phyloP scores from a whole-genome alignment of 2,888 invertebrate species.

The Heliconius aoede region DNA sequence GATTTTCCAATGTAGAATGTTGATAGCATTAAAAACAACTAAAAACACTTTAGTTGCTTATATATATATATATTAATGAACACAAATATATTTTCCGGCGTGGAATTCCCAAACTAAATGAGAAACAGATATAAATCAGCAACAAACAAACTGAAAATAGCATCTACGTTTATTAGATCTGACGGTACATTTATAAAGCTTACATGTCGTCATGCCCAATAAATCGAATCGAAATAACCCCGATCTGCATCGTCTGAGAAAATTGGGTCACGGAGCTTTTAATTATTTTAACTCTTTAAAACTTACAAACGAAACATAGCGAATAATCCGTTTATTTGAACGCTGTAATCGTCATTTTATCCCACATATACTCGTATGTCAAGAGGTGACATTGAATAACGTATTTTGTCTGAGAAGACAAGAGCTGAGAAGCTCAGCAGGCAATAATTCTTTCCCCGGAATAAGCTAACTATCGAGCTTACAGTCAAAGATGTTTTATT shows the following conservation, averaged over 20 bases:
- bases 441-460: too few relatives aligned
- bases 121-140: constrained; percentile 21
- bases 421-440: too few relatives aligned
- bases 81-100: not conserved
- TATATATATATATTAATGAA: too few relatives aligned
- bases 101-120: constrained; percentile 10
- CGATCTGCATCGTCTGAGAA: constrained; percentile 56
- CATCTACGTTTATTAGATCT: constrained; percentile 30
- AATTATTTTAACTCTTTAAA: constrained; percentile 32
- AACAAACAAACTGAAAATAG: constrained; percentile 31
- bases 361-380: too few relatives aligned
- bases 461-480: too few relatives aligned
- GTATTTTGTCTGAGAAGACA: too few relatives aligned
- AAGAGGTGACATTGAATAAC: too few relatives aligned
- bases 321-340: too few relatives aligned
- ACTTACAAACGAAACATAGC: not conserved
- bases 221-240: constrained; percentile 69
- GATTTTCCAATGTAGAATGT: not conserved
- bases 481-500: not conserved
- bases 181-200: constrained; percentile 34
- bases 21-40: not conserved
- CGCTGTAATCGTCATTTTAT: too few relatives aligned
- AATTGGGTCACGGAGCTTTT: constrained; percentile 52
- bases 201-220: constrained; percentile 55
- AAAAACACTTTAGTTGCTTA: not conserved